Evolutionary conservation across 2,888 invertebrate species (phyloP).

Genomic region (Calameuta idolon): DNA sequence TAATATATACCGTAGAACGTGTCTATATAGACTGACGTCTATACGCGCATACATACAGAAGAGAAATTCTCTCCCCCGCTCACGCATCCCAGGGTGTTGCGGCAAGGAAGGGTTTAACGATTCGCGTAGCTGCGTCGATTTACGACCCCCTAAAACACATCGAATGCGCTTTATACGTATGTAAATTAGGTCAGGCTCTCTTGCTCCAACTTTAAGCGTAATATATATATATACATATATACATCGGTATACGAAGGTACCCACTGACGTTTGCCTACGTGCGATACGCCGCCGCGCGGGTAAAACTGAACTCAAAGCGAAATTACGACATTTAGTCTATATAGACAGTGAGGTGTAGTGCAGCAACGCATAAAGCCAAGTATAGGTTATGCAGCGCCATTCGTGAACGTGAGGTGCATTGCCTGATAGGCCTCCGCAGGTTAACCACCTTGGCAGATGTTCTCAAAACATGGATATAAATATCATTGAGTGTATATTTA

Average conservation of each 20-base stretch:
- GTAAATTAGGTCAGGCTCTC: conserved; percentile 66
- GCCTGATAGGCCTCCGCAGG: conserved; percentile 10
- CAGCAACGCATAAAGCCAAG: conserved; percentile 35
- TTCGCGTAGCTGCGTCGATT: conserved; percentile 66
- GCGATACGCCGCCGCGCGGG: conserved; percentile 34
- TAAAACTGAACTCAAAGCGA: conserved; percentile 51
- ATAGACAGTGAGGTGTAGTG: conserved; percentile 26
- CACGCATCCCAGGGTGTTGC: conserved; percentile 57
- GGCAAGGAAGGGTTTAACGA: conserved; percentile 67
- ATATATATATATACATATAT: background rate
- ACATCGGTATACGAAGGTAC: background rate
- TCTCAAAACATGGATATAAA: conserved; percentile 5
- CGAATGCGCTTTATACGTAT: conserved; percentile 68
- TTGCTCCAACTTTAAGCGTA: conserved; percentile 31
- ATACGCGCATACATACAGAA: conserved; percentile 33
- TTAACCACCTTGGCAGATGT: conserved; percentile 5
- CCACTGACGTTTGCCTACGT: conserved; percentile 27
- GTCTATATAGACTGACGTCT: conserved; percentile 19
- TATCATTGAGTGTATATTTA: background rate
- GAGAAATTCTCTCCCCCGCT: conserved; percentile 48
- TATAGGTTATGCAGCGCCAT: conserved; percentile 32
- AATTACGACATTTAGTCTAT: conserved; percentile 53
- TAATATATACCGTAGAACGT: background rate
- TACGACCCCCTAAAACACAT: conserved; percentile 67
- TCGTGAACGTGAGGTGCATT: conserved; percentile 39